These are phyloP conservation scores for Mesoclemmys tuberculata DNA, from an alignment of 2,113 vertebrate species.

Conservation along the genomic window DNA sequence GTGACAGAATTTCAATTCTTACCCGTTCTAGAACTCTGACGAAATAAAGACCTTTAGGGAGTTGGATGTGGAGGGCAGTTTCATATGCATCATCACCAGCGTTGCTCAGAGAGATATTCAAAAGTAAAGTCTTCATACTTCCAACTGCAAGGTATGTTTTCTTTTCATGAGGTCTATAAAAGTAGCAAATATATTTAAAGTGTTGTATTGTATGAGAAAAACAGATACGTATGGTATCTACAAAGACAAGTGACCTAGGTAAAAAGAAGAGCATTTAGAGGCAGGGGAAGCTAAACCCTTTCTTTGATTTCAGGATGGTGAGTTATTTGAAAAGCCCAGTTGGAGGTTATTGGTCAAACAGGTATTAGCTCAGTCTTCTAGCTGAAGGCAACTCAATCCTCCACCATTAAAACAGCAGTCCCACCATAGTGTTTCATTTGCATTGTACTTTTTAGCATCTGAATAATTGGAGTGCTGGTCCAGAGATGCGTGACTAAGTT, in stretches of 20 bases:
- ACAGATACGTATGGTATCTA: neutral
- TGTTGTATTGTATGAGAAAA: neutral
- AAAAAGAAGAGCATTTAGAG: neutral
- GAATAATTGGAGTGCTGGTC: neutral
- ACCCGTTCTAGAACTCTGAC: slow-evolving; percentile 89
- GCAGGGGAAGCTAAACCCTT: neutral
- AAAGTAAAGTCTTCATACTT: slow-evolving; percentile 82
- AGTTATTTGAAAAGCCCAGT: neutral
- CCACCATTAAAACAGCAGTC: rapidly evolving
- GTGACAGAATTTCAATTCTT: slow-evolving; percentile 57
- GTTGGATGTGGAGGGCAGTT: slow-evolving; percentile 82
- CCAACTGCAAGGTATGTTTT: slow-evolving; percentile 87
- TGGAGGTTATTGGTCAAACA: neutral
- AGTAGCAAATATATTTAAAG: slow-evolving; percentile 4
- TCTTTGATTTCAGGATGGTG: neutral
- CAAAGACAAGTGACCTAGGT: neutral
- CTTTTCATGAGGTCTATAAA: slow-evolving; percentile 82
- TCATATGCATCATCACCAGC: slow-evolving; percentile 92
- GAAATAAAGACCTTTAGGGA: slow-evolving; percentile 89
- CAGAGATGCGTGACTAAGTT: neutral
- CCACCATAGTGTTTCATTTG: neutral
- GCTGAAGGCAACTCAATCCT: neutral
- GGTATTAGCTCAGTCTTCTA: neutral
- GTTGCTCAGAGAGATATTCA: slow-evolving; percentile 87
- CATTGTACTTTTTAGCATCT: neutral